A percentile compares a stretch with the other conserved stretches of the same genome.
Evolutionary conservation across 2,797 vertebrate species (phyloP).

Genomic region (Takifugu ocellatus): DNA sequence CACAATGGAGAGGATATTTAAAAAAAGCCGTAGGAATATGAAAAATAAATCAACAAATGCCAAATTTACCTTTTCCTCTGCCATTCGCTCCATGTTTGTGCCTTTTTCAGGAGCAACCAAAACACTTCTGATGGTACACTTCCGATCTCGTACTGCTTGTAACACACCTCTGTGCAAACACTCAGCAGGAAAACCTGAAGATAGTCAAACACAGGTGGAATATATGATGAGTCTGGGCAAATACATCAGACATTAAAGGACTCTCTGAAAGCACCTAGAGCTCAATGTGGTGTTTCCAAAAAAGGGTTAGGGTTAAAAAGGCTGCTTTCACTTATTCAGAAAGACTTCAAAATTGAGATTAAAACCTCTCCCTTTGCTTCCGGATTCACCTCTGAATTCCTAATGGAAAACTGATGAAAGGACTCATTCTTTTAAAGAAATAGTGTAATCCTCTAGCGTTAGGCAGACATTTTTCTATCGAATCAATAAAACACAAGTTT

Average conservation of each 20-base stretch:
- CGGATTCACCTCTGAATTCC: constrained; percentile 12
- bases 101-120: neutral
- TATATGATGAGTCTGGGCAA: neutral
- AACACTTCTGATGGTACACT: constrained; percentile 6
- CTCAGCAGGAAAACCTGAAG: constrained; percentile 39
- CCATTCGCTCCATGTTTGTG: constrained; percentile 69
- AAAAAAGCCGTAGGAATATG: neutral
- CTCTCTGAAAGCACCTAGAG: too few relatives aligned
- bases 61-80: constrained; percentile 65
- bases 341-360: neutral
- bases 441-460: too few relatives aligned
- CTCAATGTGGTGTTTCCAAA: too few relatives aligned
- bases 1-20: neutral
- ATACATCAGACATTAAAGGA: neutral
- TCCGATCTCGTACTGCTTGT: neutral
- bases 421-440: neutral
- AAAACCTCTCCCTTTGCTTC: constrained; percentile 45
- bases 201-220: constrained; percentile 18
- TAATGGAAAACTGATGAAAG: constrained; percentile 23
- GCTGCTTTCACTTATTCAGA: neutral
- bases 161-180: constrained; percentile 19
- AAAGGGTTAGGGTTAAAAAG: accelerated
- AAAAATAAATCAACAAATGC: neutral
- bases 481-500: too few relatives aligned
- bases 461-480: too few relatives aligned